Evolutionary conservation across 1,140 invertebrate species (phyloP), one percentile per base, ranked within the genome.

Genomic region (Oryzaephilus surinamensis): DNA sequence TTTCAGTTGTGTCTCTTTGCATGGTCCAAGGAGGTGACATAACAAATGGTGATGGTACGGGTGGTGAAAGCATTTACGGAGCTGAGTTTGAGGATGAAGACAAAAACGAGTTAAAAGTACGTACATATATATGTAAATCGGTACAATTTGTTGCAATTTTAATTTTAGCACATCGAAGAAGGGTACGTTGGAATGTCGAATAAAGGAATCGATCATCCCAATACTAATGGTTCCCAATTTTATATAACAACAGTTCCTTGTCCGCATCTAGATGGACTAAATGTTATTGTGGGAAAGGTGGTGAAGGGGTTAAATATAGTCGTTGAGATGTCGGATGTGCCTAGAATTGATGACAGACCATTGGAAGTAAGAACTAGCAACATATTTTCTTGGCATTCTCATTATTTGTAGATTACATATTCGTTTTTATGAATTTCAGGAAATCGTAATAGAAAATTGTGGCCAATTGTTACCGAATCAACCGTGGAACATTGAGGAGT

Each of bases 11-110:
- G 28, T 65, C 74, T 2, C 72, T 82, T 46, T 90, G 84, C 60
- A 84, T 88, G 74, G 73, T 86, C 10, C 86, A 89, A 69, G 79
- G 85, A 12, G 88, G 89, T 12, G 87, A 93, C 57, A 79, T 88
- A 35, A 70, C 82, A 1, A 79, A 82, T 52, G 74, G 73, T 34
- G 73, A 93, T 72, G 92, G 92, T 0, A 80, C 80, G 17, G 78
- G 85, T 30, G 90, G 92, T 5, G 90, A 95, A 55, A 94, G 88
- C 57, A 97, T 97, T 54, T 97, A 96, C 64, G 93, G 92, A 7
- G 61, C 67, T 1, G 72, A 73, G 39, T 97, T 97, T 66, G 80
- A 84, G 44, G 84, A 96, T 71, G 93, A 97, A 70, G 89, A 87
- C 60, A 24, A 24, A 24, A 24, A 24, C 8, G 7, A 30, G 10